phyloP scores from a whole-genome alignment of 2,888 invertebrate species.

The Meghimatium bilineatum region DNA sequence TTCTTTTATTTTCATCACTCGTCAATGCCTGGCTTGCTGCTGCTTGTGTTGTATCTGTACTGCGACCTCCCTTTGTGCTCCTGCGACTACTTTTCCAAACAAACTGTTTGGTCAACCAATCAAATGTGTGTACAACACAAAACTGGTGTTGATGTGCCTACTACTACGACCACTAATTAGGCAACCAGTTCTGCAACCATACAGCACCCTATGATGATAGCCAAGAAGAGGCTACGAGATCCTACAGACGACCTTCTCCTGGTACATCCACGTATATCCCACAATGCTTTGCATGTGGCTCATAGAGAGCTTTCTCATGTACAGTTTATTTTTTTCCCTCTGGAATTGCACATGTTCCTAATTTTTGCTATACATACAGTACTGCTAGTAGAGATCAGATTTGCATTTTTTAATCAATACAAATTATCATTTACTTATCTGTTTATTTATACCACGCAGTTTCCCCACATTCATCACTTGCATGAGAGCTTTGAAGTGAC shows the following conservation, averaged over 20 bases:
- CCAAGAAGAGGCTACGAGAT: constrained; percentile 96
- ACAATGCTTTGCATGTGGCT: constrained; percentile 63
- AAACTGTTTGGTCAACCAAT: constrained; percentile 49
- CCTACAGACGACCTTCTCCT: constrained; percentile 92
- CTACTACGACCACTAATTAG: constrained; percentile 74
- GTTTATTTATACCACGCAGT: constrained; percentile 11
- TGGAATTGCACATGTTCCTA: not conserved
- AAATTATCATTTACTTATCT: not conserved
- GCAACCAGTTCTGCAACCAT: constrained; percentile 68
- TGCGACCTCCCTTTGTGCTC: constrained; percentile 71
- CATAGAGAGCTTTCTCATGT: constrained; percentile 49
- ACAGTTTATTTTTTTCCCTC: not conserved
- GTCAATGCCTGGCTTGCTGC: constrained; percentile 77
- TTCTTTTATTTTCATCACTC: constrained; percentile 73
- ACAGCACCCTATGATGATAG: constrained; percentile 78
- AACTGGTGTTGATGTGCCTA: constrained; percentile 75
- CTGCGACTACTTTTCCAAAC: constrained; percentile 44
- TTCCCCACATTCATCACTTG: not conserved
- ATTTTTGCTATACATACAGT: not conserved
- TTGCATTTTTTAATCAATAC: constrained; percentile 1
- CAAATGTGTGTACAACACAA: constrained; percentile 76
- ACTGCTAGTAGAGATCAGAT: not conserved
- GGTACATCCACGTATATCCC: constrained; percentile 82
- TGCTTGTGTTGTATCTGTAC: constrained; percentile 79
- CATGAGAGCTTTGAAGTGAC: constrained; percentile 23